Conservation (phyloP, 2,797 vertebrate genomes). For the Aselliscus stoliczkanus region DNA sequence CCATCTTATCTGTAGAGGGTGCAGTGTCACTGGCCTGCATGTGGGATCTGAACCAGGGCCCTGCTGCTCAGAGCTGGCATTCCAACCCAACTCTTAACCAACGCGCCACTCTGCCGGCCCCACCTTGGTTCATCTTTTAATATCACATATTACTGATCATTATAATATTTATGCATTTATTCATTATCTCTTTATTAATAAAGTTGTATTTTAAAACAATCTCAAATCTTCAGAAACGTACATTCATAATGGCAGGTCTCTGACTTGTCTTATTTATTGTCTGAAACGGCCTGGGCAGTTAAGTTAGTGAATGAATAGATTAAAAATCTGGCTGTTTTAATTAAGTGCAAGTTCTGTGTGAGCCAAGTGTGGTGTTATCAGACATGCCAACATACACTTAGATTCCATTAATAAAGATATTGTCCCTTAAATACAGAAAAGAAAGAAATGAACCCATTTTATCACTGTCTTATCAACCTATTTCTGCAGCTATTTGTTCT, state of each 20-base stretch:
- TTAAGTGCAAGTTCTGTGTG: neutral
- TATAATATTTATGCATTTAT: neutral
- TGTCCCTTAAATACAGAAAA: neutral
- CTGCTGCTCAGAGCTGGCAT: too few relatives aligned
- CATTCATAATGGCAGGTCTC: neutral
- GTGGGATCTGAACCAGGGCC: too few relatives aligned
- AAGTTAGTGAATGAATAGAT: neutral
- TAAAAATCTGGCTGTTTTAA: slow-evolving; percentile 15
- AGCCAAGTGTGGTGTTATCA: neutral
- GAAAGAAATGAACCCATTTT: neutral
- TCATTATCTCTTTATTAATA: neutral
- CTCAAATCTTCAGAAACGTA: neutral
- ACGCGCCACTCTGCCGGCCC: too few relatives aligned
- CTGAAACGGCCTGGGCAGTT: neutral
- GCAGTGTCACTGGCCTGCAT: too few relatives aligned
- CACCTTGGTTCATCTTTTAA: neutral
- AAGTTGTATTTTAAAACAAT: neutral
- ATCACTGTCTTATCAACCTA: neutral
- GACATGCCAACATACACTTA: neutral
- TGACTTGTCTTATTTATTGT: neutral
- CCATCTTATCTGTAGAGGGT: too few relatives aligned
- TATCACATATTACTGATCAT: neutral
- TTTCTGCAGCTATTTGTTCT: slow-evolving; percentile 16
- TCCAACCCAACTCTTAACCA: too few relatives aligned
- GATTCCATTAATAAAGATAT: slow-evolving; percentile 11